Base-by-base conservation (phyloP, 2,797 vertebrate genomes). In the Phalanger gymnotis region DNA sequence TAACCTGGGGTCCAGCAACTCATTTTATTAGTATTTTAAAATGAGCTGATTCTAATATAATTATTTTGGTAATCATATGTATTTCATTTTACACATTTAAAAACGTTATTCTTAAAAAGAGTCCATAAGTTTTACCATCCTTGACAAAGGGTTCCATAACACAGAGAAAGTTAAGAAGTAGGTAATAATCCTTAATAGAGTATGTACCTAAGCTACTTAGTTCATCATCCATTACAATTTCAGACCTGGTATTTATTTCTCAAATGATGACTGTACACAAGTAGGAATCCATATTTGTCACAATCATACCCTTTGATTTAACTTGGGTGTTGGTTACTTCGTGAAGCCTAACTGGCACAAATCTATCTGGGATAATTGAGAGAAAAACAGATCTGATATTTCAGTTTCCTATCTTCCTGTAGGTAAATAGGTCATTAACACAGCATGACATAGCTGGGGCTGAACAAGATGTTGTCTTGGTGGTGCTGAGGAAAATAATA, bases 301-400 rank as follows among this genome's bases (percentile, higher is more conserved):
- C 4, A 52, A 6, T 97, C 51, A 92, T 92, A 95, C 7, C 7
- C 89, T 97, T 92, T 95, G 95, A 96, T 95, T 92, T 0, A n/a
- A 93, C 56, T 95, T 92, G 58, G 96, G 13, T 93, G 47, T 47
- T 96, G 81, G 90, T 19, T 96, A 57, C 87, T 95, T 90, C 91
- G 52, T 90, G 97, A 98, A 97, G 97, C 94, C 73, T 95, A 95
- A 98, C 97, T 97, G 97, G 54, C 95, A 55, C 47, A 95, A 0
- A 9, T 51, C n/a, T 81, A 51, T 96, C 89, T 54, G 58, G 92
- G 97, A 96, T 95, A 96, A 95, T n/a, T 55, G 92, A 98, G n/a
- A 95, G 93, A 95, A 98, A 98, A 98, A 98, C 90, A 96, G 89
- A 97, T 92, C 96, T 93, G 94, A 93, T 0, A 0, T 55, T 97